Base-by-base conservation (phyloP, 2,113 vertebrate species). In the Calypte anna region DNA sequence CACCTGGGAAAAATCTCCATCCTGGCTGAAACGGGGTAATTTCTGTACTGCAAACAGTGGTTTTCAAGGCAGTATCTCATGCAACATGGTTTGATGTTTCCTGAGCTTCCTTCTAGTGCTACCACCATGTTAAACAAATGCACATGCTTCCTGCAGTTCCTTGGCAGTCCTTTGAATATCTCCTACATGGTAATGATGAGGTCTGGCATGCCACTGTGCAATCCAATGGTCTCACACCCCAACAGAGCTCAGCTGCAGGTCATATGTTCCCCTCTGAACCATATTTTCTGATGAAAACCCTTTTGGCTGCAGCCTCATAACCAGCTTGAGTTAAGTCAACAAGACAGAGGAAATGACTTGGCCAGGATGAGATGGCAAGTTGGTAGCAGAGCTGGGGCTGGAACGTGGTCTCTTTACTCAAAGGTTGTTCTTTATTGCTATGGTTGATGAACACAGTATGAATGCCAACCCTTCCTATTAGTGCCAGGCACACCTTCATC, bases 171-270 rank as follows among this genome's bases (percentile, higher is more conserved):
- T 90, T 43, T 10, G 75, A 67, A 67, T 64, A 46, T 81, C 92
- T 96, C 57, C 95, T 90, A 61, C 51, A 3, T 30, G 91, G 92
- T 91, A 95, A 93, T 90, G 92, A 96, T 91, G 92, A 96, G 95
- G 92, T 95, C 96, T 96, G 95, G 95, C 92, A 53, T 96, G 94
- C 76, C 94, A 95, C 94, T 87, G 94, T 94, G 95, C 94, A 92
- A 95, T 97, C 95, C 96, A 94, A 96, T 95, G 96, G 95, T 97
- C 95, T 96, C 91, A 94, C 95, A 97, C 96, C 95, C 94, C 95
- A 69, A 61, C 94, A 96, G 95, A 86, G 96, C 95, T 96, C 94
- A 96, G 94, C 96, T 97, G 96, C 93, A 92, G 95, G 96, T 96
- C 95, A 76, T 97, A 97, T 97, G 96, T 91, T 97, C 96, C 92